Base-by-base conservation (phyloP, 1,140 invertebrate genomes). In the Hylaeus anthracinus region DNA sequence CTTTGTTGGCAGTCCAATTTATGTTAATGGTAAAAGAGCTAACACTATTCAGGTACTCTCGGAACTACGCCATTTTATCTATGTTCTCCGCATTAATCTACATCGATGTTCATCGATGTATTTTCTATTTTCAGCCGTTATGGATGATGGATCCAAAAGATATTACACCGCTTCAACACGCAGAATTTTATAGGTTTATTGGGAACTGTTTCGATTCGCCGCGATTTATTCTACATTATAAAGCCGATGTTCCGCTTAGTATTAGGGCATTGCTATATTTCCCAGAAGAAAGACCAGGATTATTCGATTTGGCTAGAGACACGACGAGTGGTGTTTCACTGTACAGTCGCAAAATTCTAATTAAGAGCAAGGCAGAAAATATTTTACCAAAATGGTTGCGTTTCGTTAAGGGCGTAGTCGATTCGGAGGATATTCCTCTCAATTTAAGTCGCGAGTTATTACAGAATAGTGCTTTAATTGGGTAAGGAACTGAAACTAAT, bases 371-470 rank as follows among this genome's bases (percentile, higher is more conserved):
- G 90, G 96, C 97, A 1, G 98, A 98, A 79, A 97, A 98, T 90
- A 95, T 99, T 82, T 93, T 99, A 80, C 98, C 98, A 1, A 98
- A 98, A 91, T 99, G 98, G 98, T 93, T 99, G 65, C 93, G 98
- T 88, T 99, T 99, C 93, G 93, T 99, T 1, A 99, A 98, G 96
- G 97, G 98, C 91, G 98, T 99, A 43, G 98, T 99, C 9, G 98
- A 99, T 94, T 99, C 98, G 6, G 98, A 99, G 94, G 98, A 99
- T 90, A 99, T 99, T 94, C 99, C 98, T 10, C 94, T 99, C 37
- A 99, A 99, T 95, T 94, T 99, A 61, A 99, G 98, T 89, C 94
- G 99, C 90, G 99, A 99, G 93, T 94, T 99, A 60, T 94, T 99
- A 15, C 99, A 99, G 93, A 98, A 99, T 89, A 98, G 97, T 91